Base-by-base conservation (phyloP, 35 echinoderm and acorn worm species). In the Lytechinus pictus region DNA sequence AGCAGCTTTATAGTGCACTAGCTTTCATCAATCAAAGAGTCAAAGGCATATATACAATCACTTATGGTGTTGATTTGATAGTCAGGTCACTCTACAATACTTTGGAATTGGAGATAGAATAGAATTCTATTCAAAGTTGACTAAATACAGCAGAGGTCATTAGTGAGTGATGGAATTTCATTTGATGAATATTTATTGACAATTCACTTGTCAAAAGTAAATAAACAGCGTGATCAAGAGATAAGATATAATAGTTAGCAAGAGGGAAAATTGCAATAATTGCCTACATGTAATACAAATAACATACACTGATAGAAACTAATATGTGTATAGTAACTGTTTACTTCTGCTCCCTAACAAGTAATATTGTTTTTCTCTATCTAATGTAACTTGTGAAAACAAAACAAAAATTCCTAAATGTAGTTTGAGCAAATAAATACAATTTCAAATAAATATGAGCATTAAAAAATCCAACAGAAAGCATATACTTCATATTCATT, bases 151-250 rank as follows among this genome's bases (percentile, higher is more conserved):
- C 33, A 79, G 66, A 79, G 66, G 66, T 79, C 66, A 79, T 79
- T 79, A 79, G 66, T 79, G 66, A 79, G 66, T 58, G 13, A 9
- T 9, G 5, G 9, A 24, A 79, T 79, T 79, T 79, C 19, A 79
- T 79, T 79, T 79, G 66, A 79, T 24, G n/a, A 79, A 79, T 79
- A 79, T 79, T 79, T 79, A 24, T 79, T 79, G 66, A 4, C n/a
- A 79, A 79, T 79, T 79, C 66, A 79, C 66, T 79, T 79, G 66
- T 79, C 66, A 79, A 79, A 79, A 79, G 66, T 16, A 79, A 79
- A 79, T 79, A 79, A 79, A 79, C 66, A 79, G 66, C n/a, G 8
- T 79, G 19, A 79, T 79, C 16, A 79, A 79, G 8, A 16, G 66
- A 79, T 79, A 79, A 79, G 66, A 79, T n/a, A 0, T 79, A 16